Conservation (phyloP, 1,140 invertebrate genomes). For the Heterodera carotae region DNA sequence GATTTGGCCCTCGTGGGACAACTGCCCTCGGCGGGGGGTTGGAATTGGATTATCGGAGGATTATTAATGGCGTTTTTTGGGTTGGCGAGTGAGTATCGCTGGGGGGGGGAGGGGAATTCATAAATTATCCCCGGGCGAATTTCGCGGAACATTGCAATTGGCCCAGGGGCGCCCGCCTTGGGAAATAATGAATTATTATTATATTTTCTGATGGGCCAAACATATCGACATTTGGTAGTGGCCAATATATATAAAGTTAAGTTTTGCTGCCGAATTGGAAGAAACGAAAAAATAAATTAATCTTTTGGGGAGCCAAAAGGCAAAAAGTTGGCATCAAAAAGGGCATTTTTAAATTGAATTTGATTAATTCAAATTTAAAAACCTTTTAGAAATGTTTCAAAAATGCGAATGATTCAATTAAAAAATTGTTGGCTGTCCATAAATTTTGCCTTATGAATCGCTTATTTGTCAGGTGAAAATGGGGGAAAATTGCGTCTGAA, state of each 20-base stretch:
- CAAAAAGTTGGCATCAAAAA: too few relatives aligned
- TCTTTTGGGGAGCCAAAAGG: too few relatives aligned
- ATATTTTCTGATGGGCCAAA: not conserved
- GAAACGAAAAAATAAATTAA: not conserved
- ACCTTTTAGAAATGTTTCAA: not conserved
- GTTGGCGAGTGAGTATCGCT: not conserved
- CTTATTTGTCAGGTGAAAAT: not conserved
- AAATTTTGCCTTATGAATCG: not conserved
- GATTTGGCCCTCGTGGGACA: not conserved
- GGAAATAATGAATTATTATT: not conserved
- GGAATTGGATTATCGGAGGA: conserved; percentile 8
- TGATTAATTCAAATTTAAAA: too few relatives aligned
- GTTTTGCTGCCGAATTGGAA: not conserved
- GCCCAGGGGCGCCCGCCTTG: not conserved
- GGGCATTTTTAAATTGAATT: too few relatives aligned
- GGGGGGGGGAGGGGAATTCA: not conserved
- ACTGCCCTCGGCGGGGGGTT: not conserved
- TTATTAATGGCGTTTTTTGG: conserved; percentile 21
- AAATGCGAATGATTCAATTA: not conserved
- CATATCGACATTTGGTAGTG: not conserved
- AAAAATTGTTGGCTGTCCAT: not conserved
- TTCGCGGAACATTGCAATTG: conserved; percentile 17
- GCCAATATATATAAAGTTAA: conserved; percentile 1
- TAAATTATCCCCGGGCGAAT: conserved; percentile 15
- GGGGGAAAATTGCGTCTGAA: not conserved